phyloP scores from a whole-genome alignment of 2,113 vertebrate genomes.

The Sinocyclocheilus maitianheensis region DNA sequence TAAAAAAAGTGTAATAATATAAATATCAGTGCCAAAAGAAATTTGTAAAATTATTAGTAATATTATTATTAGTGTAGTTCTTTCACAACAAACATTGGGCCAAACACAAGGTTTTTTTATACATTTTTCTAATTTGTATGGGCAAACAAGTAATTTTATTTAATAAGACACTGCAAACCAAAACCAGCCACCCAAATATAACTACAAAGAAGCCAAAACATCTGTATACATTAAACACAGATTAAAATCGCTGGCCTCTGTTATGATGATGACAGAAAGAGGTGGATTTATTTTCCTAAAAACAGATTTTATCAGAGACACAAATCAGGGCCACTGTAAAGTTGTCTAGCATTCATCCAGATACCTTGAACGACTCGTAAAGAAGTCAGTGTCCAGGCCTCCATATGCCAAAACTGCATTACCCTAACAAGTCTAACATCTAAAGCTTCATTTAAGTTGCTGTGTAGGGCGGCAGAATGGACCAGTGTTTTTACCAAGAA shows the following conservation, averaged over 20 bases:
- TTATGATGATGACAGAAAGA: background rate
- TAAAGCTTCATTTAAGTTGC: slow-evolving; percentile 9
- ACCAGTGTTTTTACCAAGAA: slow-evolving; percentile 16
- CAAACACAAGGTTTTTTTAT: background rate
- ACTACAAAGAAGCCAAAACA: background rate
- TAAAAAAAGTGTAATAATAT: background rate
- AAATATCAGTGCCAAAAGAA: background rate
- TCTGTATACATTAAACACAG: background rate
- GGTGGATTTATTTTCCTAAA: background rate
- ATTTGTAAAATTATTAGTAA: background rate
- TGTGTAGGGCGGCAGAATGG: background rate
- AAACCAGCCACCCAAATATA: background rate
- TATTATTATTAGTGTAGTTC: background rate
- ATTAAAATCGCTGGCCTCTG: background rate
- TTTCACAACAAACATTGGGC: background rate
- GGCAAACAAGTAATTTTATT: background rate
- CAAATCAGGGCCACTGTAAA: background rate
- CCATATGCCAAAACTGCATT: background rate
- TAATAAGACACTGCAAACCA: background rate
- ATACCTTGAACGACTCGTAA: background rate
- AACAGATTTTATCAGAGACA: background rate
- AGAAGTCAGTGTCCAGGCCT: background rate
- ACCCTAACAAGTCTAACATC: slow-evolving; percentile 16
- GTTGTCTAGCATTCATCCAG: background rate
- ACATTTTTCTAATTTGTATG: background rate